Conservation (phyloP, 2,113 vertebrate genomes). For the Struthidea cinerea region DNA sequence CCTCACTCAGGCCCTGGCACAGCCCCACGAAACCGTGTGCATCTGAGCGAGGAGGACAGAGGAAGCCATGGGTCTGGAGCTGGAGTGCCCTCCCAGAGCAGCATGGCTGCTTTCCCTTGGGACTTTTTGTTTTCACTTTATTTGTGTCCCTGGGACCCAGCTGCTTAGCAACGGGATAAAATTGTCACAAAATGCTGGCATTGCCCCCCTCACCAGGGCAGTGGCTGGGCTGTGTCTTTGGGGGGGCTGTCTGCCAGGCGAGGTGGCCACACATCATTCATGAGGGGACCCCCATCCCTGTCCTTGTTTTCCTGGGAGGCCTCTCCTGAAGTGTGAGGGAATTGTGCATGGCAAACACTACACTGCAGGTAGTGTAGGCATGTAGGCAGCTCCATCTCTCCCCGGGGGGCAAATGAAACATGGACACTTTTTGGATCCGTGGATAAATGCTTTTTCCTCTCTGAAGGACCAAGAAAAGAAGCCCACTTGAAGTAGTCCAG, state of each 20-base stretch:
- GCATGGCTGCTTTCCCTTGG: fast-evolving
- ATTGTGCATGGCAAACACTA: fast-evolving
- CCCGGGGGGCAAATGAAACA: neutral
- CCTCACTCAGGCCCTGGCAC: neutral
- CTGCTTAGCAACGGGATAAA: conserved; percentile 50
- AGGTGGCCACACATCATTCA: fast-evolving
- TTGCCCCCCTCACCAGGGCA: neutral
- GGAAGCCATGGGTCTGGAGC: neutral
- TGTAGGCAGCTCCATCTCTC: neutral
- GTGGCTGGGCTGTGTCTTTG: neutral
- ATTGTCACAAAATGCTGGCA: conserved; percentile 2
- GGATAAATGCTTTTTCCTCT: neutral
- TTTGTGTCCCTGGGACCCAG: conserved; percentile 1
- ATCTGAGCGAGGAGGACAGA: fast-evolving
- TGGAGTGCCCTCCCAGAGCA: neutral
- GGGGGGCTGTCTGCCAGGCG: fast-evolving
- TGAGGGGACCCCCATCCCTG: neutral
- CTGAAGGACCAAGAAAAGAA: neutral
- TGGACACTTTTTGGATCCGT: neutral
- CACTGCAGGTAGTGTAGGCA: neutral
- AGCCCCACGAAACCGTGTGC: fast-evolving
- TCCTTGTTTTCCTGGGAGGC: fast-evolving
- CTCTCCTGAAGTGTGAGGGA: neutral
- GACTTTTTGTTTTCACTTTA: neutral
- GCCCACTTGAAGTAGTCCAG: neutral